These are phyloP conservation scores for Antheraea assamensis DNA, from an alignment of 2,888 invertebrate genomes.

Conservation along the genomic window DNA sequence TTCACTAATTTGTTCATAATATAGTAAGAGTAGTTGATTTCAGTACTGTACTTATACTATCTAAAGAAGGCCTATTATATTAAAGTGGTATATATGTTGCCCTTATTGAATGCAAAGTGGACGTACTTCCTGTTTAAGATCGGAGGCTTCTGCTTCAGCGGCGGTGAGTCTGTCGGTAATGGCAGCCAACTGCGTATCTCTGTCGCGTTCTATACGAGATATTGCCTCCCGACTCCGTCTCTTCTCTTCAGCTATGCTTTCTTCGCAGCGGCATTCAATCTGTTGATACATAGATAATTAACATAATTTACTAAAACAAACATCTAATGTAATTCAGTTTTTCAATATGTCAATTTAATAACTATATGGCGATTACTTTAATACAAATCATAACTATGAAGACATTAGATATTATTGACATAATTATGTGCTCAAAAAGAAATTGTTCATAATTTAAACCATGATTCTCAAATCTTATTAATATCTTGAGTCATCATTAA, in stretches of 20 bases:
- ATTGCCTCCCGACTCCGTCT: conserved; percentile 92
- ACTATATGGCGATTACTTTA: no score
- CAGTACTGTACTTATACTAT: no score
- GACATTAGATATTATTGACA: no score
- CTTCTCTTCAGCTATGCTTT: conserved; percentile 91
- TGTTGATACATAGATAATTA: conserved; percentile 43
- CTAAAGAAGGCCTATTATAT: no score
- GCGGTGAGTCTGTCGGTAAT: conserved; percentile 70
- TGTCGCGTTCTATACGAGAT: conserved; percentile 92
- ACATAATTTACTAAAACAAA: not conserved
- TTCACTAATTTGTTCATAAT: no score
- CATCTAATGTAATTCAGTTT: not conserved
- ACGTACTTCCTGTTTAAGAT: conserved; percentile 78
- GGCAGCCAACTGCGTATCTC: conserved; percentile 71
- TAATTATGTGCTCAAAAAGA: no score
- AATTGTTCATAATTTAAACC: no score
- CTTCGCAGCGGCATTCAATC: conserved; percentile 89
- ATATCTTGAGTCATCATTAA: no score
- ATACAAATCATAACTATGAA: no score
- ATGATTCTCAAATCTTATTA: no score
- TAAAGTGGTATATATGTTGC: not conserved
- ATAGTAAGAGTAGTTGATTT: no score
- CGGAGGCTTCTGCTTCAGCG: conserved; percentile 78
- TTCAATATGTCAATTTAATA: not conserved
- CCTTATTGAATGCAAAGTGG: not conserved